Percentiles rank a stretch among this genome's conserved stretches.
Evolutionary conservation across 2,888 invertebrate species (phyloP).

Genomic region (Scaptodrosophila latifasciaeformis): DNA sequence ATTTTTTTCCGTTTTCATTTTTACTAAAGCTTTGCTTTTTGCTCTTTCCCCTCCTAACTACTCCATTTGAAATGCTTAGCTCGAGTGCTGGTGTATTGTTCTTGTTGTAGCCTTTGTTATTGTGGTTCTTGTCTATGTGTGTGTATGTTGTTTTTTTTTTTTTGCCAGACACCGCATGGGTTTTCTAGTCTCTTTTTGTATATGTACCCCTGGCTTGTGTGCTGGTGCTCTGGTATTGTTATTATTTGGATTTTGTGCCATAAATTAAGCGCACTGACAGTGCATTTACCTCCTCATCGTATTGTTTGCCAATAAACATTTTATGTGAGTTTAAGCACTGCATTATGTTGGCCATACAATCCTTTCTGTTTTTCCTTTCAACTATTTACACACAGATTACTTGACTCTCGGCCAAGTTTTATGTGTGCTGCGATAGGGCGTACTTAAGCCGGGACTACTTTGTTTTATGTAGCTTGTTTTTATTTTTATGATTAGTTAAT

Average conservation of each 20-base stretch:
- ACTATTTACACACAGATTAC: conserved; percentile 1
- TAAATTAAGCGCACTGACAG: conserved; percentile 57
- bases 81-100: conserved; percentile 35
- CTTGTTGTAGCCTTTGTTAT: conserved; percentile 1
- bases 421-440: too few relatives aligned
- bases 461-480: not conserved
- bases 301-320: conserved; percentile 49
- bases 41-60: conserved; percentile 40
- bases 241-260: conserved; percentile 37
- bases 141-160: not conserved
- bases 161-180: not conserved
- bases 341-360: conserved; percentile 25
- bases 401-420: too few relatives aligned
- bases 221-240: conserved; percentile 3
- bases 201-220: not conserved
- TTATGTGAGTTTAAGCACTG: conserved; percentile 37
- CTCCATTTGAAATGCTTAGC: conserved; percentile 42
- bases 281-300: conserved; percentile 41
- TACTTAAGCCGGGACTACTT: not conserved
- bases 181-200: not conserved
- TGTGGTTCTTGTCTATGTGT: not conserved
- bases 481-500: conserved; percentile 59
- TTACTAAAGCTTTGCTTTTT: conserved; percentile 36
- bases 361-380: not conserved
- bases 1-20: conserved; percentile 27